phyloP scores from a whole-genome alignment of 2,113 vertebrate genomes.

The Terrapene triunguis region DNA sequence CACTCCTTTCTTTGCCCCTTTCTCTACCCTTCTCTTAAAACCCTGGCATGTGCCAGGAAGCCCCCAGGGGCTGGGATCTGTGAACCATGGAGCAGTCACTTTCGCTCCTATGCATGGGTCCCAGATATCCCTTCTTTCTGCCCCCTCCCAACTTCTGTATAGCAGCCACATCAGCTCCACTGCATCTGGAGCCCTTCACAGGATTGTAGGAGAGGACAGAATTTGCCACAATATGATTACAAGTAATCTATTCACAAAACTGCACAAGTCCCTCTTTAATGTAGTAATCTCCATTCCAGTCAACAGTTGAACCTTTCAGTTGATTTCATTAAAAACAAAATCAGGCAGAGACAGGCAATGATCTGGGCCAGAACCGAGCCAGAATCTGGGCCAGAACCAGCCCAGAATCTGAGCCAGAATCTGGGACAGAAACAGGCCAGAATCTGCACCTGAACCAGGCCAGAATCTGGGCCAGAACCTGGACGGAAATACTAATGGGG shows the following conservation, averaged over 20 bases:
- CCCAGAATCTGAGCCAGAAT: too few relatives aligned
- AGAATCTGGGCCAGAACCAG: too few relatives aligned
- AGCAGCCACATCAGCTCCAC: neutral
- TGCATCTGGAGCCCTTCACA: neutral
- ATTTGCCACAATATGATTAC: neutral
- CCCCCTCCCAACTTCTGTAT: neutral
- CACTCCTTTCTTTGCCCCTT: fast-evolving
- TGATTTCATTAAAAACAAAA: neutral
- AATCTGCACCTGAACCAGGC: too few relatives aligned
- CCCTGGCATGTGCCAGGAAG: too few relatives aligned
- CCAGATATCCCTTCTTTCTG: neutral
- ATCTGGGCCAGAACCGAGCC: too few relatives aligned
- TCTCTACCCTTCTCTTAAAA: neutral
- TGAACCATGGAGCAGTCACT: fast-evolving
- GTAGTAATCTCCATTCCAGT: neutral
- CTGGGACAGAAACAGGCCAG: too few relatives aligned
- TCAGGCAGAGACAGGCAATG: neutral
- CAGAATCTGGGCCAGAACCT: too few relatives aligned
- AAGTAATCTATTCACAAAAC: neutral
- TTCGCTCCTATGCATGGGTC: neutral
- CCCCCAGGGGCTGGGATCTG: fast-evolving
- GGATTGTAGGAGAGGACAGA: fast-evolving
- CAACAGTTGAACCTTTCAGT: constrained; percentile 12
- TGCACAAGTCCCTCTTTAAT: neutral
- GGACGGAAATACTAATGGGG: neutral